Evolutionary conservation across 1,140 invertebrate species (phyloP), one percentile per base, ranked within the genome.

Genomic region (Drosophila serrata): DNA sequence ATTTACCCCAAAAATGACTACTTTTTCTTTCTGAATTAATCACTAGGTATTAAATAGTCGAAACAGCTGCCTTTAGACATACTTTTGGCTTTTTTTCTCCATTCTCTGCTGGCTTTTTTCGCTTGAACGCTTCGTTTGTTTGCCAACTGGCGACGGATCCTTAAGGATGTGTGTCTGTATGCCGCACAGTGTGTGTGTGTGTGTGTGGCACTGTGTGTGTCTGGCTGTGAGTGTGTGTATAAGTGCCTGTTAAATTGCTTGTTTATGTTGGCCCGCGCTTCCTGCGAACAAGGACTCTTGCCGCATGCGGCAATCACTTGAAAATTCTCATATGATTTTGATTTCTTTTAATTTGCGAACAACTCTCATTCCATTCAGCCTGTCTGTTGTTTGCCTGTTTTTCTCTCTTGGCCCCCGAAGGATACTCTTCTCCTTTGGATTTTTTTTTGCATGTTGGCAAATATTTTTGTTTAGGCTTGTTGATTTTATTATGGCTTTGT

Each of bases 121-220:
- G 84, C 85, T 82, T 88, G 84, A 88, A 88, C 84, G 84, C 84
- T 88, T 88, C 84, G 85, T 84, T 90, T 88, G 84, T 84, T 90
- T 88, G 84, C 85, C 84, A 90, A 84, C 85, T 84, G 63, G 85
- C 69, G 69, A 72, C 68, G 69, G 43, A 73, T 70, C 68, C 68
- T 72, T 53, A 72, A 72, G 65, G 68, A 69, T 72, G 74, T 37
- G 57, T 37, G 45, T 70, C 46, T 40, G 51, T 55, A 22, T 37
- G 19, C 51, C 33, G 33, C 51, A n/a, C 46, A 17, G 60, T 24
- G 22, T 59, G 43, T 61, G 60, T 53, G 60, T 53, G 40, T 45
- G 79, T 33, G 31, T 11, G n/a, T 17, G n/a, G 17, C 11, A 27
- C 45, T 35, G 37, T 43, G 53, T 45, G 48, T 39, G 49, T 39